A percentile compares a stretch with the other conserved stretches of the same genome.
Evolutionary conservation across 2,797 vertebrate genomes (phyloP).

Genomic region (Falco naumanni): DNA sequence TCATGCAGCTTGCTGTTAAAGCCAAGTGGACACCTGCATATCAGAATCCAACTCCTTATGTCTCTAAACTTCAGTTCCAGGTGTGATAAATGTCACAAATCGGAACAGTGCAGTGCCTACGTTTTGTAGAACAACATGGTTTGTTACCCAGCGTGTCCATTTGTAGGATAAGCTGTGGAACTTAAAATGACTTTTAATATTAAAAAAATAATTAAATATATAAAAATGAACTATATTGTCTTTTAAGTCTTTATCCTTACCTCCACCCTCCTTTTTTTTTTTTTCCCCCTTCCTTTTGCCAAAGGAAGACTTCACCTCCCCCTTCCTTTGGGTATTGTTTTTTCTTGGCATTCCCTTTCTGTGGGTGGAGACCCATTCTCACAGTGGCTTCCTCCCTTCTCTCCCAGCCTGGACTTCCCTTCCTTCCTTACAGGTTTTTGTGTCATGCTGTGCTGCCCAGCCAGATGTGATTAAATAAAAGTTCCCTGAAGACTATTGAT

Average conservation of each 20-base stretch:
- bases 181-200: not conserved
- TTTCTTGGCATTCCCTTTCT: not conserved
- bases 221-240: no score
- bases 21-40: not conserved
- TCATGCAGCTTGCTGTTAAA: not conserved
- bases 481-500: not conserved
- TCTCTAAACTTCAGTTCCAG: not conserved
- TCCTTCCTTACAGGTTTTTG: not conserved
- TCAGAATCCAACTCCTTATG: not conserved
- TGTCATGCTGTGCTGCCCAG: not conserved
- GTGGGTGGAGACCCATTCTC: not conserved
- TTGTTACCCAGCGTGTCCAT: not conserved
- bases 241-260: not conserved
- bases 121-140: not conserved
- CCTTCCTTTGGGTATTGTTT: not conserved
- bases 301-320: not conserved
- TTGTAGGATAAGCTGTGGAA: not conserved
- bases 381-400: not conserved
- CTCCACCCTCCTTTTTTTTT: no score
- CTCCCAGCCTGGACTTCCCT: not conserved
- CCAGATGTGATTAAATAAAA: not conserved
- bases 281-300: not conserved
- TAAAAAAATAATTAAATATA: not conserved
- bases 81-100: not conserved
- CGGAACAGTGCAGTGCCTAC: not conserved